These are phyloP conservation scores for Drosophila lowei DNA, from an alignment of 1,140 invertebrate genomes.

Conservation along the genomic window DNA sequence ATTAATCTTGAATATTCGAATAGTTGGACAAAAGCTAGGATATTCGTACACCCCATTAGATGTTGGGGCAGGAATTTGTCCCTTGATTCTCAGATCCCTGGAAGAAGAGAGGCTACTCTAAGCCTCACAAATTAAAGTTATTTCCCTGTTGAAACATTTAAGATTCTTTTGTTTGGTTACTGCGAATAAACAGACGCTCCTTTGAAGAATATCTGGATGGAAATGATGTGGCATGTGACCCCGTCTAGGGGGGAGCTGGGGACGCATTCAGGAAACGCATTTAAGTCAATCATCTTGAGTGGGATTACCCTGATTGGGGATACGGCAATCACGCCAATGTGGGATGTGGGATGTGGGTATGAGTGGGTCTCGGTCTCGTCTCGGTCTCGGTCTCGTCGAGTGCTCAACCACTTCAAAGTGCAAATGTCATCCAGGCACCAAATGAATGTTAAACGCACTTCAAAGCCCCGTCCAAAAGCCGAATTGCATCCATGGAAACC, in stretches of 20 bases:
- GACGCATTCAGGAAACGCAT: not conserved
- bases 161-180: too few species aligned
- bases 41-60: too few species aligned
- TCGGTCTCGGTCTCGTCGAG: slow-evolving; percentile 14
- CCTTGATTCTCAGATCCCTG: too few species aligned
- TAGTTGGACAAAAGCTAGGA: too few species aligned
- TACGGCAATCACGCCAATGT: not conserved
- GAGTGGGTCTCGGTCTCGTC: not conserved
- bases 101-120: too few species aligned
- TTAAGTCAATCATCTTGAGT: slow-evolving; percentile 16
- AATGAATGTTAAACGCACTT: slow-evolving; percentile 50
- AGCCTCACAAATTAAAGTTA: not conserved
- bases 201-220: too few species aligned
- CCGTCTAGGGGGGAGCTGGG: too few species aligned
- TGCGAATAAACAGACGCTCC: too few species aligned
- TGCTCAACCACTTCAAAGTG: slow-evolving; percentile 68
- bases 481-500: slow-evolving; percentile 3
- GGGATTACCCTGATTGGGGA: slow-evolving; percentile 30
- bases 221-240: too few species aligned
- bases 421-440: slow-evolving; percentile 49
- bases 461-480: slow-evolving; percentile 28
- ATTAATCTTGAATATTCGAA: too few species aligned
- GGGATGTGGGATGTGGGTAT: not conserved
- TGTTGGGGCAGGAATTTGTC: too few species aligned
- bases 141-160: not conserved